Base-by-base conservation (phyloP, 2,797 vertebrate species). In the Cyprinodon diabolis region DNA sequence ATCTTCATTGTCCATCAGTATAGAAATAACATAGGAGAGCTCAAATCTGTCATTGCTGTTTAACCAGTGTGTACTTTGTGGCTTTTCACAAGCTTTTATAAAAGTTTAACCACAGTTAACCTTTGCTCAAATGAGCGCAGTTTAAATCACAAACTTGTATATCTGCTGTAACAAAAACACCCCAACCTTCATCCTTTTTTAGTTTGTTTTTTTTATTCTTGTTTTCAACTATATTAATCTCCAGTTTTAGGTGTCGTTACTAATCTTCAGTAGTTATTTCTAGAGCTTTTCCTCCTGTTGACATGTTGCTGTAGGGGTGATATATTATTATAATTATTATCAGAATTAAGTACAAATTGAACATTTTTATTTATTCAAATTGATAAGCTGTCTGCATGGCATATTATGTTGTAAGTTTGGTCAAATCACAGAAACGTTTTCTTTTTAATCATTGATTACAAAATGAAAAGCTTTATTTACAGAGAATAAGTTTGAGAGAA, bases 101-200 rank as follows among this genome's bases (percentile, higher is more conserved):
- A 79, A 80, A 76, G 72, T 79, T 86, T 82, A 80, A 80, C 69
- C 63, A 58, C 60, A 49, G 73, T 74, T 75, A 45, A 77, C 72
- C 72, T 76, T 66, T 2, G 60, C 47, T 76, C 12, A 51, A 35
- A 63, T 30, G 51, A 69, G 66, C 49, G 47, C 35, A 11, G 54
- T 49, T 80, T 14, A n/a, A 4, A 77, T 49, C 6, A 66, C 23
- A 66, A 45, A 30, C 4, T 8, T 49, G 35, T 58, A 14, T 25
- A 35, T 66, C 37, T 15, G 19, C 35, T 45, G 40, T 4, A 25
- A 43, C 14, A 12, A 51, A 43, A 37, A 47, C 45, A 15, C 19
- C 4, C 1, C 63, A 65, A 7, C 14, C 2, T 47, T 62, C 40
- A 43, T 7, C 1, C 21, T 21, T 40, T 40, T 43, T 14, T 23